Conservation (phyloP, 2,888 invertebrate species). For the Cynaeus angustus region DNA sequence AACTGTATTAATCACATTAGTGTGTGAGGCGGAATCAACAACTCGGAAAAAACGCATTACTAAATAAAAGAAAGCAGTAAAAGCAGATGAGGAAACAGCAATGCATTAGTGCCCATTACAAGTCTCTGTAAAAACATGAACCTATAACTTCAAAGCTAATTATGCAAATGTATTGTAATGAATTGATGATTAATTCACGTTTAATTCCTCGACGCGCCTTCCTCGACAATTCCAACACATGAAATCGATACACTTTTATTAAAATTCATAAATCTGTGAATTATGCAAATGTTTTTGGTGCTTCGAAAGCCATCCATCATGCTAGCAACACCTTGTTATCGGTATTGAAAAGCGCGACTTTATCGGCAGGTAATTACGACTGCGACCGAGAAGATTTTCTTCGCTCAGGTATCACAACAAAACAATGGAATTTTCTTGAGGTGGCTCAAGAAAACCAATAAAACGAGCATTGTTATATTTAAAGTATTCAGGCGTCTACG, state of each 20-base stretch:
- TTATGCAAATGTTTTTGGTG: conserved; percentile 27
- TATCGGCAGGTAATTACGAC: conserved; percentile 13
- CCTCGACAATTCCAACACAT: not conserved
- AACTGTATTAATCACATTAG: no score
- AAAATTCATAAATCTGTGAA: conserved; percentile 33
- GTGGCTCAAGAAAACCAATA: not conserved
- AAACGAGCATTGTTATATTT: not conserved
- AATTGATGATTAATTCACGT: conserved; percentile 9
- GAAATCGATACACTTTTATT: conserved; percentile 24
- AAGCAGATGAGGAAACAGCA: not conserved
- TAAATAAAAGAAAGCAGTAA: not conserved
- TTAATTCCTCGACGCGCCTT: conserved; percentile 4
- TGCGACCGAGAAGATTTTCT: not conserved
- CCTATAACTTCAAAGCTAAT: conserved; percentile 2
- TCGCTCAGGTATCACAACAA: not conserved
- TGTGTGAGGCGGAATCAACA: not conserved
- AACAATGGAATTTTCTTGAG: not conserved
- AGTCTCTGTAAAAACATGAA: not conserved
- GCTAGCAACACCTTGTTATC: conserved; percentile 16
- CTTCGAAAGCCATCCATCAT: conserved; percentile 33
- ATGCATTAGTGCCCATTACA: not conserved
- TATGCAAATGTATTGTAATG: conserved; percentile 18
- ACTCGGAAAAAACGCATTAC: conserved; percentile 3
- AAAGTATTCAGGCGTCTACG: not conserved
- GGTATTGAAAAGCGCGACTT: conserved; percentile 12